A percentile compares a stretch with the other conserved stretches of the same genome.
phyloP scores from a whole-genome alignment of 1,140 invertebrate species.

The Hermatobates lingyangjiaoensis region DNA sequence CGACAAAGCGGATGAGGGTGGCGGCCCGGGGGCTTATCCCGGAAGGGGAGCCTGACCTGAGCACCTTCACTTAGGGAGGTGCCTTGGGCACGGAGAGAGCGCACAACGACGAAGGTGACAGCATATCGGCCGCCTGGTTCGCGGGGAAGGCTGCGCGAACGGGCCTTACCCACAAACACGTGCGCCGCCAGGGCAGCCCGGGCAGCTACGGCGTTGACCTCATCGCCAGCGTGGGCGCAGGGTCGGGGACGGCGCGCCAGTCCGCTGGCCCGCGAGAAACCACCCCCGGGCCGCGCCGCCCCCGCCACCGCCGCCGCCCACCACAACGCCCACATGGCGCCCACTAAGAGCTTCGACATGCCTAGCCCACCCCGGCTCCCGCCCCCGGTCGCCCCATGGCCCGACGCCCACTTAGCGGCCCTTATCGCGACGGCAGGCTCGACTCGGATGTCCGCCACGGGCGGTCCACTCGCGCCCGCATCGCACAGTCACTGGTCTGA shows the following conservation, averaged over 20 bases:
- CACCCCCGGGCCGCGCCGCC: not conserved
- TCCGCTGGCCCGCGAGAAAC: not conserved
- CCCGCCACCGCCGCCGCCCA: too few species aligned
- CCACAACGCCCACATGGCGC: too few species aligned
- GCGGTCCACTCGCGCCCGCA: too few species aligned
- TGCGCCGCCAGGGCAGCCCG: conserved; percentile 35
- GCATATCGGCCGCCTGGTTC: conserved; percentile 33
- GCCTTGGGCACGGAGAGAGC: conserved; percentile 35
- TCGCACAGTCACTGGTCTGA: too few species aligned
- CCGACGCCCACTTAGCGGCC: too few species aligned
- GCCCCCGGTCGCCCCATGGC: too few species aligned
- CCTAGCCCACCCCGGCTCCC: too few species aligned
- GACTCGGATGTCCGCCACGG: too few species aligned
- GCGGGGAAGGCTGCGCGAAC: conserved; percentile 35
- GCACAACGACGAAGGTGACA: conserved; percentile 39
- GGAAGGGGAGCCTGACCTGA: not conserved
- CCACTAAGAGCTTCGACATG: too few species aligned
- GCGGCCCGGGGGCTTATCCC: too few species aligned
- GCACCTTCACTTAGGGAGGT: not conserved
- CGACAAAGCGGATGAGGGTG: not conserved
- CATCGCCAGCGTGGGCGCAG: conserved; percentile 14
- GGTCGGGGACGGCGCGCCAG: not conserved
- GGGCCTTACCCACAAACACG: conserved; percentile 38
- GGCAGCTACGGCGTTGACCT: conserved; percentile 30
- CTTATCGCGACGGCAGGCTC: too few species aligned